These are phyloP conservation scores for Melanchra persicariae DNA, from an alignment of 2,888 invertebrate species.

Conservation along the genomic window DNA sequence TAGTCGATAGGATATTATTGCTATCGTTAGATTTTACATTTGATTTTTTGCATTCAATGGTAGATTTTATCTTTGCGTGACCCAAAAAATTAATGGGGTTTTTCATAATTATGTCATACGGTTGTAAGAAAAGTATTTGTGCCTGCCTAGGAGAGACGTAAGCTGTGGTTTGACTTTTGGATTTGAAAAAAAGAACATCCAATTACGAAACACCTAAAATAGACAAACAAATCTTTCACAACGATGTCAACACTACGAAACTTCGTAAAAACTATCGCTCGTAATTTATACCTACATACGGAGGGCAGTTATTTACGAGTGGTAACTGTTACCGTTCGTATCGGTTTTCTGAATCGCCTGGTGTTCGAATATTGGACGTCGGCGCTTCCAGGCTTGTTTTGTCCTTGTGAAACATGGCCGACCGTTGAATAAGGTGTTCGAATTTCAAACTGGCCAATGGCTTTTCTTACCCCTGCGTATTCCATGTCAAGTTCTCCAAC, in stretches of 20 bases:
- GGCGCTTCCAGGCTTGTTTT: slow-evolving; percentile 37
- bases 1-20: too few relatives aligned
- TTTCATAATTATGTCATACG: too few relatives aligned
- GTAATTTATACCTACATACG: slow-evolving; percentile 30
- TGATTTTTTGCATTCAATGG: too few relatives aligned
- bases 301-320: slow-evolving; percentile 43
- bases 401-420: slow-evolving; percentile 50
- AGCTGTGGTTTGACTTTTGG: too few relatives aligned
- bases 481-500: neutral
- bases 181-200: neutral
- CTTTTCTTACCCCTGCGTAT: neutral
- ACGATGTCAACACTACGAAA: slow-evolving; percentile 13
- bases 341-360: slow-evolving; percentile 30
- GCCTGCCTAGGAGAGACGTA: too few relatives aligned
- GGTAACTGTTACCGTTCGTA: slow-evolving; percentile 39
- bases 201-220: neutral
- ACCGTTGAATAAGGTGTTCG: slow-evolving; percentile 33
- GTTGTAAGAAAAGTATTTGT: too few relatives aligned
- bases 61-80: too few relatives aligned
- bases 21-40: too few relatives aligned
- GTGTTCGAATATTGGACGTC: slow-evolving; percentile 30
- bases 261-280: slow-evolving; percentile 23
- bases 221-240: slow-evolving; percentile 12
- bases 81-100: too few relatives aligned
- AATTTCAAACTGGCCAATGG: slow-evolving; percentile 38